These are phyloP conservation scores for Phenganax marumi DNA, from an alignment of 92 coral and sea anemone genomes.

Conservation along the genomic window DNA sequence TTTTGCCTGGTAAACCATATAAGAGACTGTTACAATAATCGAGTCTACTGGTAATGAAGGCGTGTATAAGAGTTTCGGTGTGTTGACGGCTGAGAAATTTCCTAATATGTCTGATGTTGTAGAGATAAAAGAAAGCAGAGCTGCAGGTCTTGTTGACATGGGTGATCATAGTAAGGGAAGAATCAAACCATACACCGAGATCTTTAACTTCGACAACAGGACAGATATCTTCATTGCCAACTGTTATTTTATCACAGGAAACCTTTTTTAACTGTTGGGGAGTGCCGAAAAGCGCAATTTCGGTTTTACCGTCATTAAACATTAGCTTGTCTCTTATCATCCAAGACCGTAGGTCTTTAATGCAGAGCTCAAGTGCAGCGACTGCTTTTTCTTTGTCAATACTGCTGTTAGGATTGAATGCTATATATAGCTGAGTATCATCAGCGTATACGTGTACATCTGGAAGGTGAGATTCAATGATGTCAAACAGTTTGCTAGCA, in stretches of 20 bases:
- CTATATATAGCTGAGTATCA: slow-evolving; percentile 1
- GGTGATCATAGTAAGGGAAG: neutral
- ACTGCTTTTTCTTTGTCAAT: slow-evolving; percentile 18
- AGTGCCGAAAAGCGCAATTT: slow-evolving; percentile 20
- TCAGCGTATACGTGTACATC: slow-evolving; percentile 5
- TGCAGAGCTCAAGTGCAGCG: slow-evolving; percentile 2
- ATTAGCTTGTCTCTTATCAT: slow-evolving; percentile 29
- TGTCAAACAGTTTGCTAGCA: neutral
- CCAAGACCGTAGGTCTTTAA: slow-evolving; percentile 18
- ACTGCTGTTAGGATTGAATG: slow-evolving; percentile 15
- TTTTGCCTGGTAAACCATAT: too few species aligned
- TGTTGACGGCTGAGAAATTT: neutral
- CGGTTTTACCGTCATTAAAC: slow-evolving; percentile 32
- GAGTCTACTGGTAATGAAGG: too few species aligned
- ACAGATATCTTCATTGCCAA: neutral
- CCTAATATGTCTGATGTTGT: slow-evolving; percentile 14
- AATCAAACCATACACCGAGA: slow-evolving; percentile 3
- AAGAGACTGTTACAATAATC: too few species aligned
- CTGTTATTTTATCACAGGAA: neutral
- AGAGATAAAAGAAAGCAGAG: slow-evolving; percentile 1
- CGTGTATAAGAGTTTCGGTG: too few species aligned
- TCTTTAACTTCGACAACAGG: neutral
- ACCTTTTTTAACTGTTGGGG: slow-evolving; percentile 28
- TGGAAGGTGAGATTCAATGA: neutral
- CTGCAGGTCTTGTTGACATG: slow-evolving; percentile 10